Conservation (phyloP, 2,888 invertebrate genomes). For the Ormyrus pomaceus region DNA sequence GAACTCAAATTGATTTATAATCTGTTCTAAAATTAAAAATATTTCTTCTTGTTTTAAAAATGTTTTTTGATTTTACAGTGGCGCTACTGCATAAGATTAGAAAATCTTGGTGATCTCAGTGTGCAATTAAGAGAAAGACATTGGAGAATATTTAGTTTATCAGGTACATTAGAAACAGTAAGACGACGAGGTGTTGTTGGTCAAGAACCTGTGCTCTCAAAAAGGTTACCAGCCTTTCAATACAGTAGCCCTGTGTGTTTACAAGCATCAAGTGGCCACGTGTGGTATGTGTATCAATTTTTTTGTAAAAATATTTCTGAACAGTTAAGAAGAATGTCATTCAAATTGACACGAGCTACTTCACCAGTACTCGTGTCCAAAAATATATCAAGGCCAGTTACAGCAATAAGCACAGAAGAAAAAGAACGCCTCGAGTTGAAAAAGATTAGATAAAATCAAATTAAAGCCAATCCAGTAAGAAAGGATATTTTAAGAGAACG, state of each 20-base stretch:
- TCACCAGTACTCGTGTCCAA: slow-evolving; percentile 69
- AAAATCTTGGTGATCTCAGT: slow-evolving; percentile 92
- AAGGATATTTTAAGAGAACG: slow-evolving; percentile 80
- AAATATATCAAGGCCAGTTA: slow-evolving; percentile 77
- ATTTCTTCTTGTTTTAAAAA: not conserved
- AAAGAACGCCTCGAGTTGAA: slow-evolving; percentile 78
- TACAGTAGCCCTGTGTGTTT: slow-evolving; percentile 98
- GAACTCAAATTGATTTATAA: too few relatives aligned
- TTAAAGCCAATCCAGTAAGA: slow-evolving; percentile 80
- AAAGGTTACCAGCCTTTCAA: slow-evolving; percentile 94
- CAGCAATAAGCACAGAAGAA: slow-evolving; percentile 79
- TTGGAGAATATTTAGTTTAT: slow-evolving; percentile 97
- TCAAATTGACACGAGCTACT: slow-evolving; percentile 65
- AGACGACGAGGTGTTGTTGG: slow-evolving; percentile 98
- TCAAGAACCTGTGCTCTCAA: slow-evolving; percentile 95
- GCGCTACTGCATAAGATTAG: slow-evolving; percentile 98
- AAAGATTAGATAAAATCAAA: slow-evolving; percentile 16
- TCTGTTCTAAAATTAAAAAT: too few relatives aligned
- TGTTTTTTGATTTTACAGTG: slow-evolving; percentile 79
- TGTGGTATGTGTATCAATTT: slow-evolving; percentile 87
- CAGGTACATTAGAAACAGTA: slow-evolving; percentile 95
- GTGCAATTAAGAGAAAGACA: slow-evolving; percentile 97
- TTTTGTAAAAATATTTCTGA: slow-evolving; percentile 18
- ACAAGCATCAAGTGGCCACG: slow-evolving; percentile 98
- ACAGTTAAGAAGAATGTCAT: slow-evolving; percentile 58